phyloP scores from a whole-genome alignment of 2,113 vertebrate species.

The Indicator indicator region DNA sequence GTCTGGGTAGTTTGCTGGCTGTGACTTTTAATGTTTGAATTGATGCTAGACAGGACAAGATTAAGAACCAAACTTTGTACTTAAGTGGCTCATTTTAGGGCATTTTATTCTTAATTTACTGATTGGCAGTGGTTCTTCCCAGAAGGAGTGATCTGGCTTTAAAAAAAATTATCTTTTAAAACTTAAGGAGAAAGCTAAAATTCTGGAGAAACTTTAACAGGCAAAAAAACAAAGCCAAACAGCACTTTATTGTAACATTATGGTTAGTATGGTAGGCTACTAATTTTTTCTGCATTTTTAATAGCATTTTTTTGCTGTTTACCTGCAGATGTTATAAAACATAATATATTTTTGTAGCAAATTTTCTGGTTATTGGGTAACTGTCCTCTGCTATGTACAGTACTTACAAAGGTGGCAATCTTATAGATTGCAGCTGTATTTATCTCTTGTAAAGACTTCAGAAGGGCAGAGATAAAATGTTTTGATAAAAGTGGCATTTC shows the following conservation, averaged over 20 bases:
- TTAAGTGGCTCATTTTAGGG: constrained; percentile 39
- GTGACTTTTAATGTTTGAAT: neutral
- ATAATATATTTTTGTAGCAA: constrained; percentile 63
- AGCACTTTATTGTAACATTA: constrained; percentile 61
- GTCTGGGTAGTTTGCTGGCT: neutral
- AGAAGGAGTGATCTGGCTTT: neutral
- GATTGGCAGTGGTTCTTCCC: neutral
- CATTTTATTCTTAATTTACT: constrained; percentile 23
- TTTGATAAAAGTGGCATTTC: constrained; percentile 68
- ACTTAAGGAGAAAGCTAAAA: neutral
- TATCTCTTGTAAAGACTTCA: constrained; percentile 65
- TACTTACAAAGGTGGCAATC: constrained; percentile 59
- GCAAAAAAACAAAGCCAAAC: constrained; percentile 25
- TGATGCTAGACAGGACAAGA: neutral
- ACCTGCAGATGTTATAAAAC: constrained; percentile 48
- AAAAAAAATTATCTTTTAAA: neutral
- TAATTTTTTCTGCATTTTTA: constrained; percentile 37
- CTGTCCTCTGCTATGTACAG: constrained; percentile 59
- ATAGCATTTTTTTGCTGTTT: constrained; percentile 45
- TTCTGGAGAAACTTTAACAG: neutral
- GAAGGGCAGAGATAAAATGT: constrained; percentile 60
- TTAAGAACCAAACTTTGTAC: constrained; percentile 13
- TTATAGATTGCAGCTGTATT: constrained; percentile 66
- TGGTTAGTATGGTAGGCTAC: neutral
- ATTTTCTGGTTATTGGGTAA: constrained; percentile 61